These are phyloP conservation scores for Gasterosteus aculeatus DNA, from an alignment of 2,113 vertebrate species.

Conservation along the genomic window DNA sequence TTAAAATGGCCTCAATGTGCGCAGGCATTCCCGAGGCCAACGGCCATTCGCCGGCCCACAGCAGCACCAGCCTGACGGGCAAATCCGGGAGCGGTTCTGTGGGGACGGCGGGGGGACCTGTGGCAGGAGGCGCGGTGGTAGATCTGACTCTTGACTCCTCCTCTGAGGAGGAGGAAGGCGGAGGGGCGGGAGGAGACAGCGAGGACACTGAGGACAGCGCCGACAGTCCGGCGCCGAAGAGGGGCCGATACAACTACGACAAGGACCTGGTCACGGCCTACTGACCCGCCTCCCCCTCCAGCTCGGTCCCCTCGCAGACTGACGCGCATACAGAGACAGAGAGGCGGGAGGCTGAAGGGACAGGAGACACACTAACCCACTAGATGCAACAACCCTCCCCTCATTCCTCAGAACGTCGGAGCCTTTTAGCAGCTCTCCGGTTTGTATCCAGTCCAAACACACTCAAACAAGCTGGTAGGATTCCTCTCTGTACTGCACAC, in stretches of 20 bases:
- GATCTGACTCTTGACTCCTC: slow-evolving; percentile 98
- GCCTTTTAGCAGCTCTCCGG: slow-evolving; percentile 68
- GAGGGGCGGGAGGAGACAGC: slow-evolving; percentile 87
- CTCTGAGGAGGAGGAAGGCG: slow-evolving; percentile 89
- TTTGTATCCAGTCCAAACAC: slow-evolving; percentile 51
- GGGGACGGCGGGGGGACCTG: slow-evolving; percentile 66
- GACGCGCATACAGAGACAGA: slow-evolving; percentile 63
- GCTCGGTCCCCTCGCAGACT: slow-evolving; percentile 69
- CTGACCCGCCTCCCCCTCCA: slow-evolving; percentile 78
- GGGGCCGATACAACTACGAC: slow-evolving; percentile 91
- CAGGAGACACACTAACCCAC: slow-evolving; percentile 64
- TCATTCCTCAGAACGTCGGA: slow-evolving; percentile 36
- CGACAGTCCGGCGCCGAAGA: slow-evolving; percentile 89
- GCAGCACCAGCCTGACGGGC: slow-evolving; percentile 85
- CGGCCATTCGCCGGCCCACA: slow-evolving; percentile 86
- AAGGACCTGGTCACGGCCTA: slow-evolving; percentile 97
- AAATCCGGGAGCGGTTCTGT: slow-evolving; percentile 82
- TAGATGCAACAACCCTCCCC: slow-evolving; percentile 61
- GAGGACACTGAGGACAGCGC: slow-evolving; percentile 94
- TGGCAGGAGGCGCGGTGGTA: slow-evolving; percentile 85
- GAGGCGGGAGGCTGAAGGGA: slow-evolving; percentile 66
- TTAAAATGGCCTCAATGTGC: slow-evolving; percentile 16
- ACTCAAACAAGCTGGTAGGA: slow-evolving; percentile 66
- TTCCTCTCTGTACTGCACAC: slow-evolving; percentile 69
- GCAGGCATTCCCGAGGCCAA: slow-evolving; percentile 89